These are phyloP conservation scores for Calypte anna DNA, from an alignment of 2,113 vertebrate genomes.

Conservation along the genomic window DNA sequence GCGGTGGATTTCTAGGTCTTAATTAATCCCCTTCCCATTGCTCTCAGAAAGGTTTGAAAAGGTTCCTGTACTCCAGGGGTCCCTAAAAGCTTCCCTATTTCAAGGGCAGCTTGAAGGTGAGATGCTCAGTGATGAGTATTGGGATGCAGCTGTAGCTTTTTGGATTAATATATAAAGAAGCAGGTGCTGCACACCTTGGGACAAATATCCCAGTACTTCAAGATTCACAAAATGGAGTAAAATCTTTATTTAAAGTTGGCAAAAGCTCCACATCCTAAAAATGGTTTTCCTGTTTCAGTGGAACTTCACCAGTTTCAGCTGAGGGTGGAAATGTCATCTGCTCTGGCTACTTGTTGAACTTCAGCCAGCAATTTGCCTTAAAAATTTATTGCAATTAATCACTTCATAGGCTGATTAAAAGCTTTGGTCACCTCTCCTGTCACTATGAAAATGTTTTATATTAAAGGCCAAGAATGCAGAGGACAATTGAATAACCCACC, in stretches of 20 bases:
- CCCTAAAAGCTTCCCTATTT: background rate
- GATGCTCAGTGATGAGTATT: background rate
- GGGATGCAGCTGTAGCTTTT: background rate
- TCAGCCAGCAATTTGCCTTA: background rate
- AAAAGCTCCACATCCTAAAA: background rate
- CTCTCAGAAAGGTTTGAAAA: background rate
- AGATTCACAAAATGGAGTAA: background rate
- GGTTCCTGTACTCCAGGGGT: background rate
- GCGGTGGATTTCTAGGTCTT: background rate
- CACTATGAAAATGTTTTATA: background rate
- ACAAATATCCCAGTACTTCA: too few species aligned
- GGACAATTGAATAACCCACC: background rate
- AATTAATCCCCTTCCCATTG: background rate
- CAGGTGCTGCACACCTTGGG: background rate
- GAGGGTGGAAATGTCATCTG: background rate
- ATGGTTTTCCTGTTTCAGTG: background rate
- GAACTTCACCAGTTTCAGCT: background rate
- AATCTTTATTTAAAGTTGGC: background rate
- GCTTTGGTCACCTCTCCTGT: background rate
- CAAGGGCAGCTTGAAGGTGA: background rate
- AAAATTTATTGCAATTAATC: background rate
- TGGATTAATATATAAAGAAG: background rate
- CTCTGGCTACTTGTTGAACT: background rate
- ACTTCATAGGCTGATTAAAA: background rate
- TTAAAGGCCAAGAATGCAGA: background rate